These are phyloP conservation scores for Zelostemma sp. DNA, from an alignment of 1,140 invertebrate species.

Conservation along the genomic window DNA sequence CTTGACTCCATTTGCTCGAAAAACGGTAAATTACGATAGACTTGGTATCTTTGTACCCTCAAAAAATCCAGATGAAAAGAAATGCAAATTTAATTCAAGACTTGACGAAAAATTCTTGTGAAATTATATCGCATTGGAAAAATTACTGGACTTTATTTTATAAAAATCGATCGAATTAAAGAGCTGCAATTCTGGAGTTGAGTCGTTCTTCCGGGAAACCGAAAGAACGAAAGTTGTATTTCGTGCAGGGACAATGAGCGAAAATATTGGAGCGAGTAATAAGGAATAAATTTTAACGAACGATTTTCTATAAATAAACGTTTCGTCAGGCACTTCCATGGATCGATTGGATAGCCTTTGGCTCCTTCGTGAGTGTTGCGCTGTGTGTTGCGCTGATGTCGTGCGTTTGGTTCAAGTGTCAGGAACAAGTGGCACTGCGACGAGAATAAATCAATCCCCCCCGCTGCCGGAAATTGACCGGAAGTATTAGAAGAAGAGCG, in stretches of 20 bases:
- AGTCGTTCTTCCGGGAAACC: no score
- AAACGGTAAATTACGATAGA: no score
- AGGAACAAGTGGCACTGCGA: conserved; percentile 32
- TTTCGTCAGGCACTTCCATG: conserved; percentile 48
- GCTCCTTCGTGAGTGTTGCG: conserved; percentile 33
- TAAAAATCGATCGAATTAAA: no score
- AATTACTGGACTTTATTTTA: no score
- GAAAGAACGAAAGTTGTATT: no score
- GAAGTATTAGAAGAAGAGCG: conserved; percentile 1
- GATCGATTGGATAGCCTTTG: conserved; percentile 49
- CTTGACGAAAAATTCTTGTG: no score
- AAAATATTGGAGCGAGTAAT: conserved; percentile 13
- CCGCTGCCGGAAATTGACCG: conserved; percentile 18
- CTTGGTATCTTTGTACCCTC: no score
- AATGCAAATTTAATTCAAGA: no score
- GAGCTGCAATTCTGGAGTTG: no score
- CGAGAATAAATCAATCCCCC: conserved; percentile 30
- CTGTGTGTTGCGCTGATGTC: conserved; percentile 29
- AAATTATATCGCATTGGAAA: no score
- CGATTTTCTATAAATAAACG: conserved; percentile 52
- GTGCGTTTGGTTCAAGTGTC: conserved; percentile 41
- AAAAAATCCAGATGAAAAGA: no score
- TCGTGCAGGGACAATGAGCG: neutral
- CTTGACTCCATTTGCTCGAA: no score
- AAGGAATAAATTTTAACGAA: conserved; percentile 44